These are phyloP conservation scores for Osmoderma eremita DNA, from an alignment of 2,888 invertebrate genomes.

Conservation along the genomic window DNA sequence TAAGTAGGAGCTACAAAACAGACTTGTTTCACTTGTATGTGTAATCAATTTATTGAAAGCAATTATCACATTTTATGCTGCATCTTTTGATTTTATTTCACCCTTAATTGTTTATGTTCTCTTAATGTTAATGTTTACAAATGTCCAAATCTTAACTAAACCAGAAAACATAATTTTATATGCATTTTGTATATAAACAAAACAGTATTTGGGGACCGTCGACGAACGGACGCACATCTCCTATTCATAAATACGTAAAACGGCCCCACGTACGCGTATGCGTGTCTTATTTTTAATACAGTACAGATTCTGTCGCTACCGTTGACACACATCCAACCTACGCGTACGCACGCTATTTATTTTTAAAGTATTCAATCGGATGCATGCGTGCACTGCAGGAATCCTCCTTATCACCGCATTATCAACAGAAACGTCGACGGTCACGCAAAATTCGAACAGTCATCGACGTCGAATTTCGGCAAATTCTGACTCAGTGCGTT, in stretches of 20 bases:
- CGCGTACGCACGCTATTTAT: conserved; percentile 18
- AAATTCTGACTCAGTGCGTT: conserved; percentile 25
- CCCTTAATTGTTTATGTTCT: no score
- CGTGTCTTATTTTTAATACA: conserved; percentile 33
- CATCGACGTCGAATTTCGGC: conserved; percentile 30
- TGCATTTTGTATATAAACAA: conserved; percentile 16
- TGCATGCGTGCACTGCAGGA: conserved; percentile 31
- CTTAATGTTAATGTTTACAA: no score
- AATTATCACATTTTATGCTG: no score
- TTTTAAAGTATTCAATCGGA: conserved; percentile 26
- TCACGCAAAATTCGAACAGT: conserved; percentile 32
- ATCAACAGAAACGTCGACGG: conserved; percentile 22
- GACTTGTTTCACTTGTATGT: no score
- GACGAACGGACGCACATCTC: conserved; percentile 20
- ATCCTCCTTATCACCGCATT: conserved; percentile 33
- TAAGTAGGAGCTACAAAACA: no score
- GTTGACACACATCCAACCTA: conserved; percentile 29
- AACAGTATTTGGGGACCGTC: conserved; percentile 13
- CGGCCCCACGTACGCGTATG: conserved; percentile 24
- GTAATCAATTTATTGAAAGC: no score
- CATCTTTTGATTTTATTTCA: no score
- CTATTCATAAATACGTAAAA: conserved; percentile 35
- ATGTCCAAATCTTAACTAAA: no score
- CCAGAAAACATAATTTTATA: no score
- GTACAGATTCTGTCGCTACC: conserved; percentile 25